Base-by-base conservation (phyloP, 2,888 invertebrate genomes). In the Patella ulyssiponensis region DNA sequence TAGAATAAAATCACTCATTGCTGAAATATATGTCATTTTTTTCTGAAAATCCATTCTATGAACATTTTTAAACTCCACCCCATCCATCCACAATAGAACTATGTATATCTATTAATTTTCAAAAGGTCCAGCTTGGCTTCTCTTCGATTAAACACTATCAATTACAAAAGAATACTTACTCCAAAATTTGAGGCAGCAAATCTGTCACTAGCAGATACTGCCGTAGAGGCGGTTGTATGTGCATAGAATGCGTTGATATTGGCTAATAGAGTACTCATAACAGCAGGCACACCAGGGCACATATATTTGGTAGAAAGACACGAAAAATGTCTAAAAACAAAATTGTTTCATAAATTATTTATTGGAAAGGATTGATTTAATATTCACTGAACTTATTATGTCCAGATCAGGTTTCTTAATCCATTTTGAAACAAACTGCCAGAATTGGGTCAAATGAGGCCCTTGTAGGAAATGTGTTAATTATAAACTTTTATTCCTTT, bases 101-200 rank as follows among this genome's bases (percentile, higher is more conserved):
- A 44, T 44, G 44, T 33, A 33, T 33, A 33, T 9, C 44, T 44
- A 9, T 44, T 1, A 44, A 44, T 44, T 7, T 9, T 9, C 7
- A 9, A 44, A 44, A 44, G 44, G 9, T 44, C 1, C 44, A 9
- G 9, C 7, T 0, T 44, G 1, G 9, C 7, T 0, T 44, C 44
- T 7, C 9, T 44, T 44, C 7, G 9, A 44, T 44, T 7, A 44
- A 9, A 44, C 44, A 44, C 44, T 44, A 9, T 44, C n/a, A 56
- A 56, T 56, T 56, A n/a, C 5, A 71, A 9, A 69, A 69, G 23
- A 7, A 51, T 27, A 88, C 94, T 94, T 93, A 98, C 98, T 92
- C 99, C 99, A 93, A 99, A 99, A 93, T 99, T 99, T 87, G 99
- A 99, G 79, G 99, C 99, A 83, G 99, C 97, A 92, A 99, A 99